Base-by-base conservation (phyloP, 2,888 invertebrate genomes). In the Miltochrista miniata region DNA sequence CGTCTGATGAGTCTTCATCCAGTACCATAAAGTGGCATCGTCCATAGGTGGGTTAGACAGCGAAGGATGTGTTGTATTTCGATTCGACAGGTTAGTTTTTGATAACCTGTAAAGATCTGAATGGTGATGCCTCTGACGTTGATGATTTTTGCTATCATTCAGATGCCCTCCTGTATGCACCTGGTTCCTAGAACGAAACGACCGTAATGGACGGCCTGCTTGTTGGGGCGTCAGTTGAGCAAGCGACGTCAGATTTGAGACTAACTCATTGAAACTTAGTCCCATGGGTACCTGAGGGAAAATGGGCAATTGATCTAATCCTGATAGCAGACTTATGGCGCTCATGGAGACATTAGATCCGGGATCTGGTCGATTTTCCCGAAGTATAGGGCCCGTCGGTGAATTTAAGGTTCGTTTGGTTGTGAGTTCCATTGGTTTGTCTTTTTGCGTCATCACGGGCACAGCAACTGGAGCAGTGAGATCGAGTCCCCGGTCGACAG, bases 1-100 rank as follows among this genome's bases (percentile, higher is more conserved):
- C 1, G 94, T 93, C 59, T 95, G 95, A 72, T 96, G 96, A n/a
- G 95, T 94, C 65, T 95, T 94, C 7, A 96, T 81, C 96, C 96
- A 96, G 70, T 94, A 94, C 91, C 95, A 94, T 2, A 96, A 85
- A 0, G 95, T n/a, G n/a, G n/a, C 93, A 66, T 96, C 96, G 65
- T 96, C 95, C 7, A 93, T 87, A 1, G 93, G 86, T 64, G 86
- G 91, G 54, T 66, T 81, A 36, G 82, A 76, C 9, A 74, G 56
- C n/a, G 82, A 67, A 18, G 89, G 70, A 11, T 93, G 77, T 35
- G 85, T 79, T 52, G 84, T 81, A 52, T 85, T 85, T 63, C 90
- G 90, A 61, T 87, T 88, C 61, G 79, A 85, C 9, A 85, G 79
- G 61, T 87, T 90, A 34, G 76, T 57, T 24, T 24, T 24, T 24